Evolutionary conservation across 2,113 vertebrate genomes (phyloP).

Genomic region (Struthidea cinerea): DNA sequence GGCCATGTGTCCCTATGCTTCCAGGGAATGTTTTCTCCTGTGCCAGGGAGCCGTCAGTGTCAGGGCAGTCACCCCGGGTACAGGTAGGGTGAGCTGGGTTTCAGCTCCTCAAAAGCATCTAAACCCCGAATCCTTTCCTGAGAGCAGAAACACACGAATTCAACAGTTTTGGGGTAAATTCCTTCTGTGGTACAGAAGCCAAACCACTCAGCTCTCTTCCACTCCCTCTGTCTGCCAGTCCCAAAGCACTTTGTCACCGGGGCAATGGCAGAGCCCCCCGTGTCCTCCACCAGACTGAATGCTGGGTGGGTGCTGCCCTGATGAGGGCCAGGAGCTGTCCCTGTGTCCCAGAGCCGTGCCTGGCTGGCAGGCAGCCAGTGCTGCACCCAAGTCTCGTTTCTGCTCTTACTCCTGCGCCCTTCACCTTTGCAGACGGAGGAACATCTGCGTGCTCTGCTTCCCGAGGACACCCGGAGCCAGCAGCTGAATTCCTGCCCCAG

Average conservation of each 20-base stretch:
- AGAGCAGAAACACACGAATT: not conserved
- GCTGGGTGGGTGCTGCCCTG: not conserved
- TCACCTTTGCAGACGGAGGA: not conserved
- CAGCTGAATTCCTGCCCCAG: not conserved
- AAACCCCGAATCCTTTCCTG: rapidly evolving
- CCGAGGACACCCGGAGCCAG: rapidly evolving
- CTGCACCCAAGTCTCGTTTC: not conserved
- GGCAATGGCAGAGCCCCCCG: not conserved
- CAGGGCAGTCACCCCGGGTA: not conserved
- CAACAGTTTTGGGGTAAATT: not conserved
- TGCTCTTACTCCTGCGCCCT: not conserved
- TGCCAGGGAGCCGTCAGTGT: rapidly evolving
- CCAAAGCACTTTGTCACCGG: not conserved
- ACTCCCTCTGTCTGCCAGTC: not conserved
- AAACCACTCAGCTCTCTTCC: not conserved
- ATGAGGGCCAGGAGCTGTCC: not conserved
- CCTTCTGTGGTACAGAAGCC: not conserved
- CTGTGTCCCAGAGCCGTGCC: rapidly evolving
- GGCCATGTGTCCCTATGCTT: not conserved
- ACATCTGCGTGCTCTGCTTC: not conserved
- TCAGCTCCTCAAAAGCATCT: not conserved
- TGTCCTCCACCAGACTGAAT: rapidly evolving
- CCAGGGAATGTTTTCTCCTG: not conserved
- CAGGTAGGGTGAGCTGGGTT: not conserved
- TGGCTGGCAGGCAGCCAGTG: not conserved